These are phyloP conservation scores for Dinocampus coccinellae DNA, from an alignment of 2,888 invertebrate species.

Conservation along the genomic window DNA sequence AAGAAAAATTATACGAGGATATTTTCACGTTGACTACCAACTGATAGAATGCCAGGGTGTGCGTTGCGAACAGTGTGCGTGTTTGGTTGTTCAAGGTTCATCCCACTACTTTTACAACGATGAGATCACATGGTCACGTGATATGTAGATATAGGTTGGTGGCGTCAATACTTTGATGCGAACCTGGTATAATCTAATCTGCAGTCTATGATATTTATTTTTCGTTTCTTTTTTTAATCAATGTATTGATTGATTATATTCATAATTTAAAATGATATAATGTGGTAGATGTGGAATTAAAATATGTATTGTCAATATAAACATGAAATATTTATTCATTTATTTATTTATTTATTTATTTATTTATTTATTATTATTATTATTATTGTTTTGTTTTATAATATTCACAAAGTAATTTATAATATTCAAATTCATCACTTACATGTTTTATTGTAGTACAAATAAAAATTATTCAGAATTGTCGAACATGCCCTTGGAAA, in stretches of 20 bases:
- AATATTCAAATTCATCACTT: too few species aligned
- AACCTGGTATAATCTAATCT: neutral
- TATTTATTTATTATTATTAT: too few species aligned
- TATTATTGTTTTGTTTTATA: too few species aligned
- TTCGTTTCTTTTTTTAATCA: neutral
- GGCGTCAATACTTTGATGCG: neutral
- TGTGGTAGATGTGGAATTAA: too few species aligned
- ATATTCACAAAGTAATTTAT: too few species aligned
- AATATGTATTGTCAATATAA: too few species aligned
- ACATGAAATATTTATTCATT: too few species aligned
- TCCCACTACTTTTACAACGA: neutral
- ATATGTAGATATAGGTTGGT: neutral
- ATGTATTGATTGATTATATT: neutral
- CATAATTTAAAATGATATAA: too few species aligned
- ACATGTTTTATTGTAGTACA: too few species aligned
- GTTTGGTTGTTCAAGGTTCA: neutral
- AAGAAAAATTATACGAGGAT: neutral
- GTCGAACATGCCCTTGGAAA: constrained; percentile 17
- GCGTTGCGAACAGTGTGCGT: neutral
- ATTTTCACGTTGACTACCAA: neutral
- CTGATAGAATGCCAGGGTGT: neutral
- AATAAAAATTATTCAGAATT: neutral
- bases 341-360: too few species aligned
- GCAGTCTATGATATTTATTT: neutral
- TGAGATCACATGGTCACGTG: neutral